Conservation (phyloP, 1,140 invertebrate species). For the Tigriopus japonicus region DNA sequence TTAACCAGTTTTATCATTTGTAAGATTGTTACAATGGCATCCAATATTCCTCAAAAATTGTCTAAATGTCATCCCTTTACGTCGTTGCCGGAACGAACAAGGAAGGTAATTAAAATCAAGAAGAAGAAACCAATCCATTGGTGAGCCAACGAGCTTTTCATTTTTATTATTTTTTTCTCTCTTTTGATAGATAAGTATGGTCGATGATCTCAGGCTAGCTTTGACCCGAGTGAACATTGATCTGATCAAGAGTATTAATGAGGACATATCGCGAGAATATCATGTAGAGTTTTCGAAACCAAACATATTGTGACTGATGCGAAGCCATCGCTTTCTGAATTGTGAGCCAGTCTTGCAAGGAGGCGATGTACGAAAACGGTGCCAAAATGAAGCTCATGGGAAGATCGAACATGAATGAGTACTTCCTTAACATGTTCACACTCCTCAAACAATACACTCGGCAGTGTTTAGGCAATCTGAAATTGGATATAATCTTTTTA, state of each 20-base stretch:
- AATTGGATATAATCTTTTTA: too few relatives aligned
- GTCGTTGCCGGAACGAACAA: too few relatives aligned
- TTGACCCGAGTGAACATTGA: neutral
- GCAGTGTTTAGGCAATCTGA: constrained; percentile 36
- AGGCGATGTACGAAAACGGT: constrained; percentile 25
- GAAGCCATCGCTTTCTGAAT: constrained; percentile 55
- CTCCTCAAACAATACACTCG: constrained; percentile 58
- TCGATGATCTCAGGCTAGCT: too few relatives aligned
- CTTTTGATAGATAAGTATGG: too few relatives aligned
- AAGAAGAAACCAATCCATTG: too few relatives aligned
- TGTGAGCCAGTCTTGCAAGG: constrained; percentile 30
- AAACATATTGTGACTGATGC: constrained; percentile 71
- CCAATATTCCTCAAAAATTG: too few relatives aligned
- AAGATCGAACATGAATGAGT: constrained; percentile 59
- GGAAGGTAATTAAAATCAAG: too few relatives aligned
- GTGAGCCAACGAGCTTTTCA: too few relatives aligned
- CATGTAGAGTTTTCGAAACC: constrained; percentile 78
- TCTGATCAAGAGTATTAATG: constrained; percentile 50
- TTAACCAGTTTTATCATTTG: too few relatives aligned
- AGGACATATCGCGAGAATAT: constrained; percentile 74
- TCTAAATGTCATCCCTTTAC: too few relatives aligned
- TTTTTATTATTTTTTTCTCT: too few relatives aligned
- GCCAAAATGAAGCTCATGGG: constrained; percentile 33
- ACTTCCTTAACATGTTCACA: constrained; percentile 68
- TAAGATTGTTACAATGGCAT: too few relatives aligned